Conservation (phyloP, 1,140 invertebrate species). For the Bombus sibiricus region DNA sequence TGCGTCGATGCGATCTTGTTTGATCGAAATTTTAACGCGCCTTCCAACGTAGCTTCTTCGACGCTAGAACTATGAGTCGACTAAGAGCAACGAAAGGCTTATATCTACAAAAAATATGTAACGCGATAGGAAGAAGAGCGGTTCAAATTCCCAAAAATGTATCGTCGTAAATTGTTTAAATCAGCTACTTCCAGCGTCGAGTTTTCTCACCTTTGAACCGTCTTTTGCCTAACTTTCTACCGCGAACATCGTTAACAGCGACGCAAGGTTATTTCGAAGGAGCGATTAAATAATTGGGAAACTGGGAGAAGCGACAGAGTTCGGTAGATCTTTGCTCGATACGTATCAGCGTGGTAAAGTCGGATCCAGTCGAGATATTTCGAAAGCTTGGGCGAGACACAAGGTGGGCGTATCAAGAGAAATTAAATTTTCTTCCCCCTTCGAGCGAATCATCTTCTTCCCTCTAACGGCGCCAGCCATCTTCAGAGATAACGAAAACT, state of each 20-base stretch:
- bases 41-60: too few relatives aligned
- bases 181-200: not conserved
- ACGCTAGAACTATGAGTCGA: too few relatives aligned
- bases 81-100: too few relatives aligned
- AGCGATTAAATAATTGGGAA: not conserved
- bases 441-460: conserved; percentile 35
- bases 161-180: not conserved
- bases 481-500: conserved; percentile 71
- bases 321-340: not conserved
- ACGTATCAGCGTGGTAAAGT: not conserved
- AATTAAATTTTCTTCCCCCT: conserved; percentile 74
- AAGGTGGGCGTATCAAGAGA: conserved; percentile 48
- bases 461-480: conserved; percentile 54
- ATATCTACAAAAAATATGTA: too few relatives aligned
- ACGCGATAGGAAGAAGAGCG: not conserved
- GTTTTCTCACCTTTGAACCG: not conserved
- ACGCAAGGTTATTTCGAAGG: not conserved
- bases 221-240: not conserved
- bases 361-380: conserved; percentile 1
- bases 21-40: not conserved
- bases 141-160: not conserved
- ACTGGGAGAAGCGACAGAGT: too few relatives aligned
- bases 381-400: conserved; percentile 6
- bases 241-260: not conserved
- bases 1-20: too few relatives aligned